Conservation (phyloP, 1,140 invertebrate genomes). For the Drosophila quadrilineata region DNA sequence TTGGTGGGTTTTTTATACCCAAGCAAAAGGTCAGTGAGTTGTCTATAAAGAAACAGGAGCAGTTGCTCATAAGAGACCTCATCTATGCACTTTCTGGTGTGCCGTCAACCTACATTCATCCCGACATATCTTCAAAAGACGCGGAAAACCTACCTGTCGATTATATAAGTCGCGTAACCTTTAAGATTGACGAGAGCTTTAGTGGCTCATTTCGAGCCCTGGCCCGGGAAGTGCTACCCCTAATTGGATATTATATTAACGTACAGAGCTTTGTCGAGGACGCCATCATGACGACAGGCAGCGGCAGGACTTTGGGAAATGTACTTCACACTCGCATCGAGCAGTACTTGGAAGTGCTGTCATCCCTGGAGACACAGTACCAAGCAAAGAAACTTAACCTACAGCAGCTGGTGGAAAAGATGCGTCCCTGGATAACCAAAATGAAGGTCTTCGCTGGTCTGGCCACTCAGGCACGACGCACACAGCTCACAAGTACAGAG, state of each 20-base stretch:
- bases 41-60: conserved; percentile 32
- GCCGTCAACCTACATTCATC: conserved; percentile 42
- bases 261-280: conserved; percentile 60
- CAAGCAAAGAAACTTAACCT: conserved; percentile 27
- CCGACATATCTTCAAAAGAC: conserved; percentile 35
- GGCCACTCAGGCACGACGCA: conserved; percentile 7
- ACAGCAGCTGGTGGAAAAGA: conserved; percentile 40
- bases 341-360: conserved; percentile 49
- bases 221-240: conserved; percentile 39
- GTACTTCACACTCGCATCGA: conserved; percentile 24
- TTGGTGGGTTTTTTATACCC: conserved; percentile 54
- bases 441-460: conserved; percentile 33
- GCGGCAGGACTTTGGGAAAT: conserved; percentile 27
- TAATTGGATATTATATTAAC: conserved; percentile 50
- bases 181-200: conserved; percentile 48
- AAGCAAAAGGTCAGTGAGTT: conserved; percentile 45
- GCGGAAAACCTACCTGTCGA: conserved; percentile 17
- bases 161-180: conserved; percentile 42
- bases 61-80: conserved; percentile 47
- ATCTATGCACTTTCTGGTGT: conserved; percentile 67
- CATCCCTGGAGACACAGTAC: conserved; percentile 44
- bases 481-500: conserved; percentile 21
- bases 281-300: conserved; percentile 26
- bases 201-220: conserved; percentile 31
- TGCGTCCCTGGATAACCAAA: conserved; percentile 49